Evolutionary conservation across 2,113 vertebrate species (phyloP), one percentile per base, ranked within the genome.

Genomic region (Progne subis): DNA sequence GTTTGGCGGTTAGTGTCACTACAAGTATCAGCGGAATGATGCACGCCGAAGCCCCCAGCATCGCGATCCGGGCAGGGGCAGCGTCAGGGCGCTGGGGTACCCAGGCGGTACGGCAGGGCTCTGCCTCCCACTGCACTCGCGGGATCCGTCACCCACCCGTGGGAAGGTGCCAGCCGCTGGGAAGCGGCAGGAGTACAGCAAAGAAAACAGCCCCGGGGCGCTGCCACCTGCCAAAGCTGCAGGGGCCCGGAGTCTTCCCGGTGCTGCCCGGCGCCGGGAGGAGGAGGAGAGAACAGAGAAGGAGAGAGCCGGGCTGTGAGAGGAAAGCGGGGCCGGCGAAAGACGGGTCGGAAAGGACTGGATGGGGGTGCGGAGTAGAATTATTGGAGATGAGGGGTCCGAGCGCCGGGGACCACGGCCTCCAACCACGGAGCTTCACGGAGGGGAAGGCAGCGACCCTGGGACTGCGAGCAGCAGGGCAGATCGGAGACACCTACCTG

Each of bases 401-500:
- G 12, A 53, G 19, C 5, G 14, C 32, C 8, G 19, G 6, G 31
- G 41, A 80, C n/a, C 34, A 37, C 34, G 34, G 74, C 43, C 32
- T 61, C 25, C 43, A 31, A 3, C 6, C 37, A 13, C 17, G 46
- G 86, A 75, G 34, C 32, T 87, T 5, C 47, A 56, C 47, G 24
- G 47, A 47, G 46, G 14, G 60, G 8, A 31, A 43, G 29, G 28
- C 56, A 50, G 71, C 19, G 56, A 79, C 32, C 41, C 34, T 3
- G 19, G 23, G 52, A 23, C 32, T 10, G 34, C 19, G 60, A 41
- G 50, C 25, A 34, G 18, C 20, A 4, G 34, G 47, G n/a, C 29
- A 59, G 34, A 56, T 12, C 44, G 29, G 34, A 44, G 29, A 37
- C 26, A 76, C 65, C 82, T 90, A 96, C 97, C 88, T 94, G 67